Conservation (phyloP, 2,113 vertebrate species). For the Ploceus nigricollis region DNA sequence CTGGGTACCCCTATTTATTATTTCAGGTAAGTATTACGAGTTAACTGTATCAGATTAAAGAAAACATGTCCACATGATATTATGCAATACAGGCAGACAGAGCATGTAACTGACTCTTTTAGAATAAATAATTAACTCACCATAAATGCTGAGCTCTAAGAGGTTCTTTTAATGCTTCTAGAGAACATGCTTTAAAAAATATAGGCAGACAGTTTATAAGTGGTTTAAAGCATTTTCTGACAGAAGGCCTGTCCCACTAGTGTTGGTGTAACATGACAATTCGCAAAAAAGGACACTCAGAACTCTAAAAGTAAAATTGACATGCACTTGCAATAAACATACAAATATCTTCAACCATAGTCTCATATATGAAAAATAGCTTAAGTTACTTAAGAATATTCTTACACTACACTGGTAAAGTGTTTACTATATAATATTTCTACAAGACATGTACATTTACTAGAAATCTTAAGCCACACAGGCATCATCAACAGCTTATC, state of each 20-base stretch:
- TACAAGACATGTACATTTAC: constrained; percentile 63
- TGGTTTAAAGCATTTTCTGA: neutral
- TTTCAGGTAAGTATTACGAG: neutral
- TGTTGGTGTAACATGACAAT: neutral
- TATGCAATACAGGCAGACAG: neutral
- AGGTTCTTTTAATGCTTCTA: constrained; percentile 20
- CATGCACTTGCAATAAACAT: constrained; percentile 64
- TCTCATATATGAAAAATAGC: constrained; percentile 54
- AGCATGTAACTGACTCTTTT: neutral
- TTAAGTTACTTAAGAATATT: constrained; percentile 63
- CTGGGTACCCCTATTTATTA: neutral
- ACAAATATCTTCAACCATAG: constrained; percentile 22
- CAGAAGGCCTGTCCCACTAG: constrained; percentile 12
- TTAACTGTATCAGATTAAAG: neutral
- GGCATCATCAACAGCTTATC: constrained; percentile 53
- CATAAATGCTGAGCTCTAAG: neutral
- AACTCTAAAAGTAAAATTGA: constrained; percentile 68
- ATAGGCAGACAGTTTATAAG: neutral
- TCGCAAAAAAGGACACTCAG: constrained; percentile 44
- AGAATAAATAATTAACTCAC: neutral
- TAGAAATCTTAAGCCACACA: constrained; percentile 68
- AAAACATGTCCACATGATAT: neutral
- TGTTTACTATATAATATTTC: constrained; percentile 64
- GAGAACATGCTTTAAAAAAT: constrained; percentile 11
- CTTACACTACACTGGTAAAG: constrained; percentile 62